Evolutionary conservation across 2,113 vertebrate species (phyloP), one percentile per base, ranked within the genome.

Genomic region (Phrynocephalus versicolor): DNA sequence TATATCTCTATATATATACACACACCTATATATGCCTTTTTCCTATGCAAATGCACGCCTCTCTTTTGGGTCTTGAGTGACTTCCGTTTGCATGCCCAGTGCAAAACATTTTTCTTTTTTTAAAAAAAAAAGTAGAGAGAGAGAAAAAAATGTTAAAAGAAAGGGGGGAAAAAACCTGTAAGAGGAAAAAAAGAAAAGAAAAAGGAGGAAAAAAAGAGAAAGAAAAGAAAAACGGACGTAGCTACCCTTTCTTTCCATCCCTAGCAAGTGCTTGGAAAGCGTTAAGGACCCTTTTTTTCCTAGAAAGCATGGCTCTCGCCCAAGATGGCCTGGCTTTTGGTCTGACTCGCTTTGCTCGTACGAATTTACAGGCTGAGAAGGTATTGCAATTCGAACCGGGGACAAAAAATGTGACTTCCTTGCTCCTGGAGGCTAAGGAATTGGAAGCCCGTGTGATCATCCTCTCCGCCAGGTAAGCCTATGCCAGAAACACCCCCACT

Each of bases 21-120:
- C 74, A 73, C 80, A 45, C 62, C 23, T 73, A 73, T 81, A 80
- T 57, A 73, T 81, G 94, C 97, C 96, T 96, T 97, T 95, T 97
- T 97, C 96, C 97, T 97, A 96, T 98, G 97, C 97, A 97, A 86
- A 98, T 99, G 98, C 98, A 99, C 98, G 98, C 97, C 96, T 97
- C 97, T 98, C 84, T 97, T 97, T 98, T 97, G 97, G 97, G 97
- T 97, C 97, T 98, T 97, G 97, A 98, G 95, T 97, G 98, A 97
- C 97, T 97, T 97, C 98, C 97, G 98, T 98, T 99, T 99, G 98
- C 98, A 99, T 99, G 98, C 97, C 95, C 96, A 97, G 98, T 97
- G 97, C 98, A 97, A 96, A 98, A 96, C 91, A 65, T 70, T 77
- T 82, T 33, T 80, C n/a, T n/a, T n/a, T n/a, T n/a, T 82, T 35